Percentiles rank a stretch among this genome's conserved stretches.
Conservation (phyloP, 2,888 invertebrate species). For the Ephialtes manifestator region DNA sequence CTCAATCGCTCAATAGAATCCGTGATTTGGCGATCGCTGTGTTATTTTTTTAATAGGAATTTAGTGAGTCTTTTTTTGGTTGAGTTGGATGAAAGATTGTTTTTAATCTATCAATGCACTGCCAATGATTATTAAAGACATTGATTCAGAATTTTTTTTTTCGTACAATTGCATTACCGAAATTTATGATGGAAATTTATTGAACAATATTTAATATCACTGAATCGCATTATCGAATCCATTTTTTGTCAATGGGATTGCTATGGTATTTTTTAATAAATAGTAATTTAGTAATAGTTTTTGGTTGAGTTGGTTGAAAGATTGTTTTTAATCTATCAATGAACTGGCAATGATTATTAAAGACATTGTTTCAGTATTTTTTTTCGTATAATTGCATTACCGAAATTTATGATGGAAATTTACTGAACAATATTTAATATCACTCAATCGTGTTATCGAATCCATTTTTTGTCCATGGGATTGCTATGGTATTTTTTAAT, state of each 20-base stretch:
- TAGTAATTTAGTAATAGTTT: too few relatives aligned
- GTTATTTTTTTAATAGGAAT: neutral
- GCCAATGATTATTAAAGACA: too few relatives aligned
- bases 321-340: neutral
- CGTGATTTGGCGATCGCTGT: neutral
- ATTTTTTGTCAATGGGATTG: too few relatives aligned
- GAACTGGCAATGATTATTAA: too few relatives aligned
- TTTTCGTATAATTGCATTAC: neutral
- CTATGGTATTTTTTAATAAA: too few relatives aligned
- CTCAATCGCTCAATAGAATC: neutral
- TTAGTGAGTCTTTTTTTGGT: neutral
- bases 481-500: neutral
- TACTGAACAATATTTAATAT: constrained; percentile 11
- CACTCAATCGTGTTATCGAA: neutral
- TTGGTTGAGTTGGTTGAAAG: too few relatives aligned
- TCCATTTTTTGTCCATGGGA: neutral
- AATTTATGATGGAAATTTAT: constrained; percentile 13
- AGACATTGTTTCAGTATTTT: constrained; percentile 28
- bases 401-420: constrained; percentile 53
- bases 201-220: too few relatives aligned
- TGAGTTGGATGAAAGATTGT: too few relatives aligned
- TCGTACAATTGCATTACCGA: constrained; percentile 32
- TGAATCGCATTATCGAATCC: too few relatives aligned
- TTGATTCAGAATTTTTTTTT: constrained; percentile 50
- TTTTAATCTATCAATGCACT: neutral